Evolutionary conservation across 2,888 invertebrate species (phyloP), one percentile per base, ranked within the genome.

Genomic region (Drosophila neotestacea): DNA sequence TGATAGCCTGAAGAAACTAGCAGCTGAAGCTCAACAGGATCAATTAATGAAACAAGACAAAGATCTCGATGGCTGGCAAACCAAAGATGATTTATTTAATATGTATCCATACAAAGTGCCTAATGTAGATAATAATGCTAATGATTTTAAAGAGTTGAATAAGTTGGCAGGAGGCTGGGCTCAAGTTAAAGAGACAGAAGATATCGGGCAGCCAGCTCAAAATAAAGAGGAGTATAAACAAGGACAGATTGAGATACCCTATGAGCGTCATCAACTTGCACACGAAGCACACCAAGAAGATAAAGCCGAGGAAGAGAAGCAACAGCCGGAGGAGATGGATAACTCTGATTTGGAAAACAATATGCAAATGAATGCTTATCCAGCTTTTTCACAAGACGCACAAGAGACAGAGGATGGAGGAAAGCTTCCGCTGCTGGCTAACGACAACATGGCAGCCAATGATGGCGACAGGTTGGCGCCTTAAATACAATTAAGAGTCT

Each of bases 381-480:
- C 44, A 0, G 48, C 34, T 9, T 28, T 48, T 6, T 32, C 34
- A 1, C 68, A 63, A 27, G 65, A 66, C 47, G 68, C 69, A 3
- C 39, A 48, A 5, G 56, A 73, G 22, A 1, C 52, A 9, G 60
- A 36, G 4, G 39, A 22, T 16, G 56, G 27, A 7, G 58, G 38
- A 1, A 60, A 69, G 4, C 28, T 62, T 6, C 9, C 41, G 28
- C 30, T 59, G 4, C 54, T 63, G 59, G 54, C 27, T 6, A 41
- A 52, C 41, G 42, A 48, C 13, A 34, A 55, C 22, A 27, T 63
- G 55, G 64, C 56, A 44, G 58, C 58, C 51, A 72, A 70, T 4
- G 75, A 78, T 34, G 73, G 64, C 55, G 79, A 87, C 66, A 87
- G 85, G 83, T 83, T 69, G 51, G 71, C 59, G 16, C 27, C 59